Base-by-base conservation (phyloP, 1,140 invertebrate genomes). In the Drosophila auraria region DNA sequence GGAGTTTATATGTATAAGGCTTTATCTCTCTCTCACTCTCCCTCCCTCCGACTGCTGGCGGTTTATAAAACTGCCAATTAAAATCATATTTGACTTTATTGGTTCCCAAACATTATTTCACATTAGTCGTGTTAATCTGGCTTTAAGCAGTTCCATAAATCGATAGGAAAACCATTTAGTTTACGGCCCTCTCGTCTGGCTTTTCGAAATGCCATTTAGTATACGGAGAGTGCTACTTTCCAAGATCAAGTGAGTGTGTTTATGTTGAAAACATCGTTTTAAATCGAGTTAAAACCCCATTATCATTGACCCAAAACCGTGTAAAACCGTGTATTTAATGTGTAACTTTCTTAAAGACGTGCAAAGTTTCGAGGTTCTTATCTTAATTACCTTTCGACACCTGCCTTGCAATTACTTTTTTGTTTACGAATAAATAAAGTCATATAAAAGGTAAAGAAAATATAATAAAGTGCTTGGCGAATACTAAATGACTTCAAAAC, bases 41-140 rank as follows among this genome's bases (percentile, higher is more conserved):
- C 40, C 7, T n/a, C 54, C 40, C n/a, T 44, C 27, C 57, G 57
- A 27, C 38, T 12, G 38, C 15, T 42, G 27, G 38, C 36, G 59
- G 72, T 71, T 82, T 81, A 69, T 87, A 87, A 77, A 87, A 77
- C 56, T 73, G 83, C 60, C 83, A 87, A 87, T 87, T 87, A 87
- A 87, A 87, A 87, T 73, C 83, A 60, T 77, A 87, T 87, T 87
- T 87, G 20, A 38, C 15, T 65, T 65, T 61, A 83, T 54, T 53
- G 69, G 42, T n/a, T n/a, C 14, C 9, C 56, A 61, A 42, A 36
- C 27, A 54, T 54, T 57, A 33, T 40, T 49, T 60, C 30, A 57
- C 51, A 44, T 15, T 27, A 38, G 27, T n/a, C 27, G 65, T 11
- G 56, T 60, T 73, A 73, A 73, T 73, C 68, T 73, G 54, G 14